These are phyloP conservation scores for Nettapus auritus DNA, from an alignment of 2,113 vertebrate genomes.

Conservation along the genomic window DNA sequence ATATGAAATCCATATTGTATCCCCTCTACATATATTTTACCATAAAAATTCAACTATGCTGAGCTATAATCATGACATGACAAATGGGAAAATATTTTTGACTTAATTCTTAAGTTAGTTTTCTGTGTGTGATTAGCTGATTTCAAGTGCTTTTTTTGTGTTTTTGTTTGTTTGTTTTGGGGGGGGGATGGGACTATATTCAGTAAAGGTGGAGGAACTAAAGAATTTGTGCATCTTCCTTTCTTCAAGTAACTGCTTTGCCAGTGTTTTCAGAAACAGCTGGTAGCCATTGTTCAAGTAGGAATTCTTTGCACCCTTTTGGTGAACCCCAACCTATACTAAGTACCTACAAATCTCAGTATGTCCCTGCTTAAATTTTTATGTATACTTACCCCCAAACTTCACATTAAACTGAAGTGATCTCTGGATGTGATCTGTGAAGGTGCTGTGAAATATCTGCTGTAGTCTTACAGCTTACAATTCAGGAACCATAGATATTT, in stretches of 20 bases:
- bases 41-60: not conserved
- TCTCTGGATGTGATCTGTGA: not conserved
- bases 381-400: not conserved
- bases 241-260: not conserved
- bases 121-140: not conserved
- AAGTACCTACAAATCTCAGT: not conserved
- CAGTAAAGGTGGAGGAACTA: not conserved
- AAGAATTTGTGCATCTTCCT: not conserved
- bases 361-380: not conserved
- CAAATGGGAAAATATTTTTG: not conserved
- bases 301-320: not conserved
- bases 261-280: not conserved
- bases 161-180: not conserved
- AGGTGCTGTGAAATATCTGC: not conserved
- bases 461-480: not conserved
- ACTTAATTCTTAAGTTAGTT: not conserved
- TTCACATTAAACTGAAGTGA: not conserved
- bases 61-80: not conserved
- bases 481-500: not conserved
- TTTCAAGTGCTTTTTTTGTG: not conserved
- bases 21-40: not conserved
- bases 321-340: not conserved
- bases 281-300: not conserved
- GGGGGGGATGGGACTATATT: not conserved
- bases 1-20: not conserved